phyloP scores from a whole-genome alignment of 2,888 invertebrate species.

The Cremastinae sp. region DNA sequence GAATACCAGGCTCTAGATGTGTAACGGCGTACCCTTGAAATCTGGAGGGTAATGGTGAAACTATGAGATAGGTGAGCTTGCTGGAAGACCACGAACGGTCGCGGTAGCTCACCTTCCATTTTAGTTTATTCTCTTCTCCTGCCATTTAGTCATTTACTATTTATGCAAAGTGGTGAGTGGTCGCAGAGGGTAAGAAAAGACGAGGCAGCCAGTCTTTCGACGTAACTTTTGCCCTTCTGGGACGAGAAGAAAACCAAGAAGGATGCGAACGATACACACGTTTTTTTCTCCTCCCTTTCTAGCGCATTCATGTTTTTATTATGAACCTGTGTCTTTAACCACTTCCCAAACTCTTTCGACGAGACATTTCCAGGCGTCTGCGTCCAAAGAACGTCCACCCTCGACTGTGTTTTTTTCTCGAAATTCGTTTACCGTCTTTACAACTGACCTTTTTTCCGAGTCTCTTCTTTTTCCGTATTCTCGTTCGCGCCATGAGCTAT shows the following conservation, averaged over 20 bases:
- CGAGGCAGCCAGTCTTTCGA: constrained; percentile 49
- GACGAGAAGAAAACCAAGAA: not conserved
- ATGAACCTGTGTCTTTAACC: constrained; percentile 36
- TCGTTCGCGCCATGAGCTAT: constrained; percentile 14
- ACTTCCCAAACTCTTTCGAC: constrained; percentile 19
- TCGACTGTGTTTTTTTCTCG: too few relatives aligned
- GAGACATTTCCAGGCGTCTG: too few relatives aligned
- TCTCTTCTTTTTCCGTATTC: constrained; percentile 21
- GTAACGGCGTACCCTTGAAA: constrained; percentile 58
- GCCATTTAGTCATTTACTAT: constrained; percentile 71
- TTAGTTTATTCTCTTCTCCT: constrained; percentile 28
- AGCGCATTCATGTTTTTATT: too few relatives aligned
- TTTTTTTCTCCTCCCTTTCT: constrained; percentile 38
- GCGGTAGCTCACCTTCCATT: too few relatives aligned
- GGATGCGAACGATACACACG: constrained; percentile 14
- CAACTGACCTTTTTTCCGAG: constrained; percentile 33
- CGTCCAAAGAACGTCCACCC: too few relatives aligned
- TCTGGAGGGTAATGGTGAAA: constrained; percentile 62
- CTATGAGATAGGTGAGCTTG: constrained; percentile 60
- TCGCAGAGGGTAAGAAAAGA: constrained; percentile 45
- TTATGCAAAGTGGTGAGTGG: constrained; percentile 65
- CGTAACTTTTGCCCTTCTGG: constrained; percentile 14
- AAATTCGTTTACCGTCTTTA: too few relatives aligned
- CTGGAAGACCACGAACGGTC: too few relatives aligned
- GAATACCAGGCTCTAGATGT: constrained; percentile 14